Conservation (phyloP, 1,140 invertebrate genomes). For the Lutraria rhynchaena region DNA sequence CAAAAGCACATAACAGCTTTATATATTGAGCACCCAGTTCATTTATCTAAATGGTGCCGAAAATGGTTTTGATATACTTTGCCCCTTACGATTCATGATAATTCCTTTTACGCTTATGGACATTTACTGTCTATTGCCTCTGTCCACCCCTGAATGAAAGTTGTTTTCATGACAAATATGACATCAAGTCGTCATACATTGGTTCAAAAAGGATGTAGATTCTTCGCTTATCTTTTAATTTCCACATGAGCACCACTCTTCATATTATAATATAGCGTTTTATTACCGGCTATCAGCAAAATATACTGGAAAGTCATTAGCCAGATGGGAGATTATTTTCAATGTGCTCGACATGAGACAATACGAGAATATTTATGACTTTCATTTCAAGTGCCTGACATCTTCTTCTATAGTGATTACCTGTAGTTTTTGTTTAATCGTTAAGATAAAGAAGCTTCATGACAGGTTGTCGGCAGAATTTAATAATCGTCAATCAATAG, state of each 20-base stretch:
- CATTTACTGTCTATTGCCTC: too few relatives aligned
- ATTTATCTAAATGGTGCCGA: too few relatives aligned
- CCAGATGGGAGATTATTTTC: conserved; percentile 45
- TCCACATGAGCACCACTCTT: background rate
- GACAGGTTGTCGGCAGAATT: too few relatives aligned
- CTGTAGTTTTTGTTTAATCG: conserved; percentile 28
- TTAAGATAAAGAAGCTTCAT: conserved; percentile 58
- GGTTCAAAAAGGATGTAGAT: conserved; percentile 23
- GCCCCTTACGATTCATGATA: too few relatives aligned
- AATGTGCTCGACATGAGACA: conserved; percentile 42
- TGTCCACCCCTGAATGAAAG: too few relatives aligned
- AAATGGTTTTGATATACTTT: too few relatives aligned
- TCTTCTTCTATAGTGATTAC: conserved; percentile 53
- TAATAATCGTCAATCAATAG: too few relatives aligned
- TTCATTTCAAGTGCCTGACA: conserved; percentile 20
- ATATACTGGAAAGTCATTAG: conserved; percentile 34
- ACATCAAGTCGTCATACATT: too few relatives aligned
- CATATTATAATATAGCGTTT: conserved; percentile 46
- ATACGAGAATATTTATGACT: conserved; percentile 36
- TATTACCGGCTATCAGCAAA: conserved; percentile 16
- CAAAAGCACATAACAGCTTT: too few relatives aligned
- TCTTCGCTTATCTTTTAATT: conserved; percentile 44
- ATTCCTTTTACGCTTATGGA: too few relatives aligned
- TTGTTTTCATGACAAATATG: too few relatives aligned
- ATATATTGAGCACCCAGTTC: too few relatives aligned